Evolutionary conservation across 2,113 vertebrate species (phyloP), one percentile per base, ranked within the genome.

Genomic region (Cacatua alba): DNA sequence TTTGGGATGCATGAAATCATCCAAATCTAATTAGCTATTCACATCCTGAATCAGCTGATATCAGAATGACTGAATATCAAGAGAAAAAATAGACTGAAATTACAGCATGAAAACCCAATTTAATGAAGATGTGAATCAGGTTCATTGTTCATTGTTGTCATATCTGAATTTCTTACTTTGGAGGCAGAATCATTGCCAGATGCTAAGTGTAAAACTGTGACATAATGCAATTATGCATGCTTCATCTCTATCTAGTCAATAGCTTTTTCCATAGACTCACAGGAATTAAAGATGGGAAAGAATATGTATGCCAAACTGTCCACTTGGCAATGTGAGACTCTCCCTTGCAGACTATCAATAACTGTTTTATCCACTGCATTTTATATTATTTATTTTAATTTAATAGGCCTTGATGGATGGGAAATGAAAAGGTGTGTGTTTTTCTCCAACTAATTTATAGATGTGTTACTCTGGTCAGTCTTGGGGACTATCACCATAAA

Each of bases 21-120:
- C 76, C 88, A 95, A 88, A 93, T 96, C 64, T 91, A 90, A 88
- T 92, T 89, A 96, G 55, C 64, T 94, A 89, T 95, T 97, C 83
- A 92, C 55, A 95, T 87, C 62, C 77, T 84, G 65, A 87, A 91
- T 91, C 93, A 95, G 77, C 89, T 95, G 93, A 95, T 92, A 82
- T 44, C 23, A 72, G 62, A 82, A 84, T 86, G 77, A 89, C 64
- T 92, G 91, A 92, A 82, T 92, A 94, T 94, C 87, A 89, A 57
- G 59, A 72, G 63, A 82, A 94, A 94, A 96, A 94, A 95, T 77
- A 93, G 78, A 37, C 65, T 79, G 43, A 93, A 97, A 92, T 88
- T 74, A 53, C 60, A 88, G 53, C 82, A 78, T 93, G 71, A 93
- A 95, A 86, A 62, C 28, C 21, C 43, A 77, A 1, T 94, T 86